Percentiles rank a stretch among this genome's conserved stretches.
Conservation (phyloP, 1,140 invertebrate species). For the Uloborus diversus region DNA sequence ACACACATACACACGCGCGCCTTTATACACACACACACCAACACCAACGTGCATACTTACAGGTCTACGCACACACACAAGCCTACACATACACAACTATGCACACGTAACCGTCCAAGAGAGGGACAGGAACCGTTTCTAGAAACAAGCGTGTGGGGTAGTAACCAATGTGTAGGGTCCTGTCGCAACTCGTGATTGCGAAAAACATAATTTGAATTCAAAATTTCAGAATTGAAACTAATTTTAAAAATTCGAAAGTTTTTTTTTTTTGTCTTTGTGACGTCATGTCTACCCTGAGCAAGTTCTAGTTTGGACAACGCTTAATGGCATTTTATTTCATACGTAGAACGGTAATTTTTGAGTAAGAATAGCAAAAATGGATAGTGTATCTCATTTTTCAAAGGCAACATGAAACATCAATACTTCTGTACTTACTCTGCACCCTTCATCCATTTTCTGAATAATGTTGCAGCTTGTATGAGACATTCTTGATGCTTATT, state of each 20-base stretch:
- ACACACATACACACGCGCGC: no score
- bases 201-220: no score
- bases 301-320: neutral
- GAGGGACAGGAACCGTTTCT: no score
- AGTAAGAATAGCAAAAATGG: neutral
- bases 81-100: no score
- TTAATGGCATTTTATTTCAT: neutral
- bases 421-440: slow-evolving; percentile 59
- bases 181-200: no score
- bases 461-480: slow-evolving; percentile 60
- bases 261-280: neutral
- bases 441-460: slow-evolving; percentile 63
- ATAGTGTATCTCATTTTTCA: neutral
- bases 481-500: slow-evolving; percentile 63
- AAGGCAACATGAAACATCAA: neutral
- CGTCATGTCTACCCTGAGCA: neutral
- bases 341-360: neutral
- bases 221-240: no score
- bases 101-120: no score
- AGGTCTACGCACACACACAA: no score
- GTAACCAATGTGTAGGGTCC: no score
- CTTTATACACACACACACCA: no score
- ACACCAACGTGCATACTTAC: no score
- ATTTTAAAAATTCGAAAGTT: neutral
- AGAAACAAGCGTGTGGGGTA: no score